Percentiles rank a stretch among this genome's conserved stretches.
These are phyloP conservation scores for Formica aserva DNA, from an alignment of 2,888 invertebrate species.

Conservation along the genomic window DNA sequence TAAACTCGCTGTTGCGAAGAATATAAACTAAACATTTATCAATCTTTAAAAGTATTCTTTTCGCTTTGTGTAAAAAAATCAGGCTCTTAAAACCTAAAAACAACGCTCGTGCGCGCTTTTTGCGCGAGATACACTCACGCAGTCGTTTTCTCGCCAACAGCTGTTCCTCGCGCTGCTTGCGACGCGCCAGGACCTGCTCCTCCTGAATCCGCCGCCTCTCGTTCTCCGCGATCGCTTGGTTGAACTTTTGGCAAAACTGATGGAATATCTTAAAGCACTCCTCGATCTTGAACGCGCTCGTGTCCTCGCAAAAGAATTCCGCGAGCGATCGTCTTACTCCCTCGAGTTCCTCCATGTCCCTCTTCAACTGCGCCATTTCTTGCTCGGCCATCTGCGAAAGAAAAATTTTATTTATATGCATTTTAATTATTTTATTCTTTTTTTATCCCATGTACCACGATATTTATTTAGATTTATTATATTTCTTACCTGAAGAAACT, in stretches of 20 bases:
- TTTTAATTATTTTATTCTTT: background rate
- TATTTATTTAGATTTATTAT: background rate
- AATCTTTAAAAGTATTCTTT: background rate
- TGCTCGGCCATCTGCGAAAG: slow-evolving; percentile 90
- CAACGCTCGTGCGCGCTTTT: background rate
- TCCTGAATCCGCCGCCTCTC: slow-evolving; percentile 93
- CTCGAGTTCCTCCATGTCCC: slow-evolving; percentile 94
- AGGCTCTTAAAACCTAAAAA: background rate
- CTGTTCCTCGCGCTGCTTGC: slow-evolving; percentile 92
- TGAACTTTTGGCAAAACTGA: slow-evolving; percentile 95
- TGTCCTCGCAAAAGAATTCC: slow-evolving; percentile 98
- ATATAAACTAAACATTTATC: background rate
- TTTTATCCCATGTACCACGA: background rate
- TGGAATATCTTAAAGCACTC: slow-evolving; percentile 97
- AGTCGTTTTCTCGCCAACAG: slow-evolving; percentile 88
- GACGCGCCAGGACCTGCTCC: slow-evolving; percentile 93
- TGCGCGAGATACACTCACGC: slow-evolving; percentile 85
- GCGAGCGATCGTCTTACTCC: slow-evolving; percentile 92
- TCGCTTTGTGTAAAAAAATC: background rate
- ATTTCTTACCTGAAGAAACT: slow-evolving; percentile 92
- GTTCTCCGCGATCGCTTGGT: slow-evolving; percentile 94
- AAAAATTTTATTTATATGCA: background rate
- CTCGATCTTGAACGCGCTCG: slow-evolving; percentile 95
- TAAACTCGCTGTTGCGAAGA: background rate
- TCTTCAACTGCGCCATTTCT: slow-evolving; percentile 92